phyloP scores from a whole-genome alignment of 2,888 invertebrate species.

The Aphodius granarius region DNA sequence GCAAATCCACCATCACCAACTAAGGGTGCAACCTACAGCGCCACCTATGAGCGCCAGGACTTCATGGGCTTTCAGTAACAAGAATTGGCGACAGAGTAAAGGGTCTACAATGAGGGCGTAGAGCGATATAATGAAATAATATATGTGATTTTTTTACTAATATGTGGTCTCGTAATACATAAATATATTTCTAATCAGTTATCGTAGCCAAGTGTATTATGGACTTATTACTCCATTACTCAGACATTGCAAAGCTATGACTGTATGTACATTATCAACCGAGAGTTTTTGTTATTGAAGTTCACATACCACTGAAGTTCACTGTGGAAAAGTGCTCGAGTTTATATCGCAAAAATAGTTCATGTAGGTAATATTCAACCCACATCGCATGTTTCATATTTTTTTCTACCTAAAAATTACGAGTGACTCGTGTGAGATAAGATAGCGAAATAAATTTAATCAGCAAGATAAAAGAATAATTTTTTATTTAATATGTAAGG shows the following conservation, averaged over 20 bases:
- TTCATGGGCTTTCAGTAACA: conserved; percentile 32
- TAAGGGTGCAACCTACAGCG: conserved; percentile 31
- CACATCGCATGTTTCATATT: too few relatives aligned
- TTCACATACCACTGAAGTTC: too few relatives aligned
- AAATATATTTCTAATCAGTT: background rate
- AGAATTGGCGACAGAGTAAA: background rate
- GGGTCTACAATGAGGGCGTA: background rate
- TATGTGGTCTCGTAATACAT: background rate
- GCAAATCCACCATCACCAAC: conserved; percentile 36
- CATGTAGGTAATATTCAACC: too few relatives aligned
- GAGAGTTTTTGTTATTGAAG: background rate
- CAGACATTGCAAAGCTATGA: background rate
- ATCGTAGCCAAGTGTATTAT: background rate
- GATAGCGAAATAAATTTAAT: too few relatives aligned
- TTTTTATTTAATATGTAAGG: too few relatives aligned
- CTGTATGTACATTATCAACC: too few relatives aligned
- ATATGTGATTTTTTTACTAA: background rate
- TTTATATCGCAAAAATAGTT: too few relatives aligned
- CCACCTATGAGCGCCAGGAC: conserved; percentile 35
- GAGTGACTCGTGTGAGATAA: too few relatives aligned
- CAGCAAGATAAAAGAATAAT: too few relatives aligned
- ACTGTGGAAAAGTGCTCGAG: too few relatives aligned
- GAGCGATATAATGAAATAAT: background rate
- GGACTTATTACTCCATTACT: background rate
- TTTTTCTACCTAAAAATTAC: too few relatives aligned